Conservation (phyloP, 2,113 vertebrate genomes). For the Pollimyrus isidori region DNA sequence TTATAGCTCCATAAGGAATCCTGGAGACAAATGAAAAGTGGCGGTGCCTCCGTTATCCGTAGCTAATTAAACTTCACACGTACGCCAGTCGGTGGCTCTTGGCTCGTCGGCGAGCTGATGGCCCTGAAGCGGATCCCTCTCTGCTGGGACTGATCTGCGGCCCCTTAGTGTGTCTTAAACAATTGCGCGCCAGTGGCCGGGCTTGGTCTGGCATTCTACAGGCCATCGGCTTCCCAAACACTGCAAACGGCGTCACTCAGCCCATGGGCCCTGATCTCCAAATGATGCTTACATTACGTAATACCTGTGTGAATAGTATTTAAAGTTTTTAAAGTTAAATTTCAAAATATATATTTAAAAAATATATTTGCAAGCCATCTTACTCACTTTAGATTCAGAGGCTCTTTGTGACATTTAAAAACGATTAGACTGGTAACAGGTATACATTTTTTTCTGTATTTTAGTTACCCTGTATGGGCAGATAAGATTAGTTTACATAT, state of each 20-base stretch:
- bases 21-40: neutral
- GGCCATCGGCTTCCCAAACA: neutral
- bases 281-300: neutral
- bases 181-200: neutral
- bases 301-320: neutral
- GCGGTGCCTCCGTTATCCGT: neutral
- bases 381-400: neutral
- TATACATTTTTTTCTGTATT: neutral
- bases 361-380: neutral
- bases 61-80: neutral
- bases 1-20: conserved; percentile 3
- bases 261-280: neutral
- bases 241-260: neutral
- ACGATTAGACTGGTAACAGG: neutral
- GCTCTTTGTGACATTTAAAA: neutral
- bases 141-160: neutral
- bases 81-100: neutral
- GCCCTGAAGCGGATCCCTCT: neutral
- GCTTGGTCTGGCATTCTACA: neutral
- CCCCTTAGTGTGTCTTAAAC: neutral
- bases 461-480: neutral
- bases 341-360: neutral
- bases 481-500: neutral
- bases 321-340: neutral
- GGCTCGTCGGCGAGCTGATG: neutral